Conservation (phyloP, 1,140 invertebrate genomes). For the Nomia melanderi region DNA sequence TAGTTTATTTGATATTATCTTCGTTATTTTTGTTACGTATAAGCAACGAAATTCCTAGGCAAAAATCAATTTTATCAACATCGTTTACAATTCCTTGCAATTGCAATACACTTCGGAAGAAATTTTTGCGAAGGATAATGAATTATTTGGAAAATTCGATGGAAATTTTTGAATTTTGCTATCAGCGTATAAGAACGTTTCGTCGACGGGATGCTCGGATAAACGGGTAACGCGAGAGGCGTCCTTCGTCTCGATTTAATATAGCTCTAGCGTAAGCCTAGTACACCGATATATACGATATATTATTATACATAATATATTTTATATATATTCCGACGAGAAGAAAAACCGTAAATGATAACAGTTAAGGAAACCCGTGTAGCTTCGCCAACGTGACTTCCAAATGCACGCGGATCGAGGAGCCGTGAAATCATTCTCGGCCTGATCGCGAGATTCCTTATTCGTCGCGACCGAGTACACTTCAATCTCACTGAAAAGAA, state of each 20-base stretch:
- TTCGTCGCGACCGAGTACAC: too few relatives aligned
- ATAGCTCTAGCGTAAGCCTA: conserved; percentile 18
- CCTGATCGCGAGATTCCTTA: neutral
- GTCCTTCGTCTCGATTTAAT: conserved; percentile 19
- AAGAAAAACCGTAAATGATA: conserved; percentile 1
- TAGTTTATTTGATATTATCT: too few relatives aligned
- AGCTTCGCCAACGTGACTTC: conserved; percentile 33
- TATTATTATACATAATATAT: conserved; percentile 43
- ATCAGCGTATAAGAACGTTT: too few relatives aligned
- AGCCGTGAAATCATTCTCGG: neutral
- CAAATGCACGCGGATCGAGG: neutral
- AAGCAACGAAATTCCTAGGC: too few relatives aligned
- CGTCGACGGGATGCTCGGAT: neutral
- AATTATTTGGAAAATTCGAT: too few relatives aligned
- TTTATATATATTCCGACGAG: conserved; percentile 36
- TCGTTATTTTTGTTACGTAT: too few relatives aligned
- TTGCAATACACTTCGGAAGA: too few relatives aligned
- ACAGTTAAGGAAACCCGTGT: conserved; percentile 5
- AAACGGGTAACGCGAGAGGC: neutral
- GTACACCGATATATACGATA: conserved; percentile 28
- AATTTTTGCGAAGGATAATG: too few relatives aligned
- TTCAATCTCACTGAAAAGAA: too few relatives aligned
- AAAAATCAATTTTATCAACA: too few relatives aligned
- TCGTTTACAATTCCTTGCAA: too few relatives aligned
- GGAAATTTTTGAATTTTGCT: too few relatives aligned